Percentiles rank a stretch among this genome's conserved stretches.
Conservation (phyloP, 1,140 invertebrate species). For the Anastrepha obliqua region DNA sequence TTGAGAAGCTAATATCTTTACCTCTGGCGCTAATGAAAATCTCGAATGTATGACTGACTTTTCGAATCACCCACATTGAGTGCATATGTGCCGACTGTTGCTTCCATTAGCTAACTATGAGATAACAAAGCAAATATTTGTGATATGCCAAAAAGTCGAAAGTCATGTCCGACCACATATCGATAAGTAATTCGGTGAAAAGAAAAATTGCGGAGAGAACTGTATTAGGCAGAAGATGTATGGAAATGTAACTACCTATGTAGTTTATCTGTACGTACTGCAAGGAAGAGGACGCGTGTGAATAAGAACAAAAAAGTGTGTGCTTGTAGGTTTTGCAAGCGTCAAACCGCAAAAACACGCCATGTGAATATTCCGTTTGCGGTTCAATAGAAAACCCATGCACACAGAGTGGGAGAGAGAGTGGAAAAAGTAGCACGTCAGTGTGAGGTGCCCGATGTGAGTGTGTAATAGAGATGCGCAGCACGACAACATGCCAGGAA, state of each 20-base stretch:
- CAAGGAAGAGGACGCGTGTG: no score
- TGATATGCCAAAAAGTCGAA: conserved; percentile 66
- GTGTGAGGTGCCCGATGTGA: neutral
- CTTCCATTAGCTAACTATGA: neutral
- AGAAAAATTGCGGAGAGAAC: neutral
- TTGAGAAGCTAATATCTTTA: no score
- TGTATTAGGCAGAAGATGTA: neutral
- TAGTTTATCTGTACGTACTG: no score
- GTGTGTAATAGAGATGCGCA: conserved; percentile 44
- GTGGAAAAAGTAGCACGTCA: neutral
- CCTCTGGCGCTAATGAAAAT: no score
- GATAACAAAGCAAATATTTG: conserved; percentile 52
- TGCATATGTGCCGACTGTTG: neutral
- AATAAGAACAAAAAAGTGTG: no score
- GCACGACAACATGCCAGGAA: conserved; percentile 44
- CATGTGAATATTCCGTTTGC: conserved; percentile 53
- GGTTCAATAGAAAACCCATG: neutral
- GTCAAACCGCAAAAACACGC: conserved; percentile 55
- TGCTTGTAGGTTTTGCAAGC: neutral
- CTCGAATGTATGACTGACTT: neutral
- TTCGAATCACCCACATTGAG: neutral
- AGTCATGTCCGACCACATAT: conserved; percentile 67
- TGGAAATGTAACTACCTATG: neutral
- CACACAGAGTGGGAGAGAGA: neutral
- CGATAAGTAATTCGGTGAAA: neutral